Base-by-base conservation (phyloP, 2,797 vertebrate genomes). In the Anas bahamensis region DNA sequence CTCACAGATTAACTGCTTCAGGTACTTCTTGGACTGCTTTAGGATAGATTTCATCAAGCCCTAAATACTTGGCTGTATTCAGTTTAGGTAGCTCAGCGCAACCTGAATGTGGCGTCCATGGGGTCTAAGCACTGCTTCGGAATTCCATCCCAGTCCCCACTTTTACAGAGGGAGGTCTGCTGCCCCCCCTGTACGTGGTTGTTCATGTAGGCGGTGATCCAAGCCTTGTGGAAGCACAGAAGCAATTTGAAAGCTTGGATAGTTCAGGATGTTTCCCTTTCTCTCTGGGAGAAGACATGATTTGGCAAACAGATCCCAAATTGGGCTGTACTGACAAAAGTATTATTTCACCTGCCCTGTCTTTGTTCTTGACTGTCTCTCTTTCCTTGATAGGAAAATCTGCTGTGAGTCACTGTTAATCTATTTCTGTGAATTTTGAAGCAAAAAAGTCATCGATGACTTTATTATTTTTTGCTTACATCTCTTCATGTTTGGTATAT, bases 341-440 rank as follows among this genome's bases (percentile, higher is more conserved):
- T 70, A 68, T 84, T 88, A 69, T 50, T 88, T 84, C 83, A 88
- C 77, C 55, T 88, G 37, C 50, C 74, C 74, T 79, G 70, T 61
- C 77, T 90, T 94, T 84, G 74, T 90, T 81, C 86, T 88, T 71
- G 52, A 50, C 55, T 72, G 6, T 73, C 56, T 88, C 80, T 88
- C 86, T 55, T 83, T 64, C 71, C 55, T 78, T 56, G 22, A 46
- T 33, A 78, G 78, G 91, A 92, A 76, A 86, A 86, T 59, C 41
- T 84, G 90, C 61, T 64, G 73, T 73, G 53, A 48, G 15, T 70
- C 48, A 68, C 56, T 64, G 60, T 92, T 82, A 90, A 86, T 90
- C 68, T 63, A 28, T 86, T 93, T 65, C 50, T 63, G 53, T 89
- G 75, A 93, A 56, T 59, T 60, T 83, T 50, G 56, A 90, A 84